phyloP scores from a whole-genome alignment of 2,797 vertebrate genomes.

The Molossus molossus region DNA sequence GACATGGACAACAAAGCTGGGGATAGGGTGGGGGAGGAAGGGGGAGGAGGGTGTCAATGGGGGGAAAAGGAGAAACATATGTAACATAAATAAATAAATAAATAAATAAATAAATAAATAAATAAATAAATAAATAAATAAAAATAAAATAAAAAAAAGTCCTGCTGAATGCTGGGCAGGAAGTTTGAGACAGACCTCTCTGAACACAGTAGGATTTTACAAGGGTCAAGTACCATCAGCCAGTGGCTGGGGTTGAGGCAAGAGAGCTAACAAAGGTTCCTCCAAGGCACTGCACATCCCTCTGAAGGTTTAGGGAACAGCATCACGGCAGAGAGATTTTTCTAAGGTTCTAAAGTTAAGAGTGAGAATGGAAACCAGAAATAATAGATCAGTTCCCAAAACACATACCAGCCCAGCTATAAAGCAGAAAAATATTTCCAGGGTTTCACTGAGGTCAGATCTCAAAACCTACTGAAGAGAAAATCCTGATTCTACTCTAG shows the following conservation, averaged over 20 bases:
- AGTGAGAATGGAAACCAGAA: neutral
- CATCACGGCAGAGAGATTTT: neutral
- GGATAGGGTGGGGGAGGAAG: too few species aligned
- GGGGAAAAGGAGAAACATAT: too few species aligned
- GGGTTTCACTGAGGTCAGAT: neutral
- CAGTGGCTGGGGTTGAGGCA: neutral
- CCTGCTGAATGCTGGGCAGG: neutral
- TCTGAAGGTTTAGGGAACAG: neutral
- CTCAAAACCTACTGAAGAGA: neutral
- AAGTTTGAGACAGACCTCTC: neutral
- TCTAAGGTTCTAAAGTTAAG: neutral
- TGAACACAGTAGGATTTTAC: neutral
- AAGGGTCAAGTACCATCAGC: neutral
- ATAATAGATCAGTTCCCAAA: neutral
- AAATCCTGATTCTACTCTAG: neutral
- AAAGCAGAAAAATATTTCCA: neutral
- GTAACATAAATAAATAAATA: too few species aligned
- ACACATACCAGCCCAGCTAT: neutral
- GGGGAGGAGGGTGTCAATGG: too few species aligned
- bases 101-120: too few species aligned
- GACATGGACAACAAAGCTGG: too few species aligned
- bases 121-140: too few species aligned
- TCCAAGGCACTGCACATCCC: neutral
- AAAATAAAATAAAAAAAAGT: neutral
- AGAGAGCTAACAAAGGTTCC: neutral